Evolutionary conservation across 2,888 invertebrate species (phyloP), one percentile per base, ranked within the genome.

Genomic region (Diogma glabrata): DNA sequence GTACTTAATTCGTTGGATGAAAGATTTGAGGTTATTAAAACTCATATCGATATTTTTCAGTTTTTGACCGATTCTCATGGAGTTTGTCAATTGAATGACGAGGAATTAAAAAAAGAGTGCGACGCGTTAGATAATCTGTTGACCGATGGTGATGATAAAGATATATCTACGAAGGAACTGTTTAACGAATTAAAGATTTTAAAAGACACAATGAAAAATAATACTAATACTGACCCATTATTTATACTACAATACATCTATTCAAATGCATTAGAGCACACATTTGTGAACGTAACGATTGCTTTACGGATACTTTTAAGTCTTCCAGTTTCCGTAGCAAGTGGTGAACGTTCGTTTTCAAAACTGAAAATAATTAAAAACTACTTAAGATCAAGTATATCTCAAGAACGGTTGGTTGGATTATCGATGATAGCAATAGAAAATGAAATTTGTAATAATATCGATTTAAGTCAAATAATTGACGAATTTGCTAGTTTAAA

Each of bases 351-450:
- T 8, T 38, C 38, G 38, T 38, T 38, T 16, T 38, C 38, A 38
- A 38, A 38, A 38, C 38, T 38, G 38, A 38, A 38, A 38, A 14
- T 38, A 38, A 38, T 38, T 38, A 38, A 38, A 38, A 38, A 14
- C 3, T 38, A 38, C 10, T 38, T 14, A 10, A 38, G 38, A 16
- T 38, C 38, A 38, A 38, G 38, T 38, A 33, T 33, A 33, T 33
- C 10, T 33, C 33, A 33, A 14, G 33, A 33, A 33, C 33, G 33
- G 14, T n/a, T n/a, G n/a, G n/a, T n/a, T n/a, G n/a, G n/a, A n/a
- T 33, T 33, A 33, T 33, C 33, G 33, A 33, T 33, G 33, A 33
- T 33, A 7, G 33, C n/a, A n/a, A n/a, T n/a, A n/a, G n/a, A n/a
- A n/a, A n/a, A n/a, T n/a, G n/a, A n/a, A n/a, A n/a, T n/a, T n/a